A percentile compares a stretch with the other conserved stretches of the same genome.
phyloP scores from a whole-genome alignment of 2,797 vertebrate species.

The Sebastes glaucus region DNA sequence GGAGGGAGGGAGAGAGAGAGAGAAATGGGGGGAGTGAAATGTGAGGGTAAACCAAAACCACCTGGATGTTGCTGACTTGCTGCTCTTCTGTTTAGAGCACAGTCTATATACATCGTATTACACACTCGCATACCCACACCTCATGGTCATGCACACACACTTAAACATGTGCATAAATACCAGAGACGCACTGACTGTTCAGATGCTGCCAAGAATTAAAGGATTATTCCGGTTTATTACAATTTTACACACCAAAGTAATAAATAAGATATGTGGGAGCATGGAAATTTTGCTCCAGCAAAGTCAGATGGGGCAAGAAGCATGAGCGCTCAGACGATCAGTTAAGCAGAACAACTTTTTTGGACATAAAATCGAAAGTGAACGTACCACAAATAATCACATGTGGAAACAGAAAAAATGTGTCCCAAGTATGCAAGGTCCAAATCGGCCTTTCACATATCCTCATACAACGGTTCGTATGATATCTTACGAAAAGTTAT shows the following conservation, averaged over 20 bases:
- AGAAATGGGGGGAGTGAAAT: conserved; percentile 41
- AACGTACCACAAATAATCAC: background rate
- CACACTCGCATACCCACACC: conserved; percentile 19
- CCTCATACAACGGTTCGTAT: no score
- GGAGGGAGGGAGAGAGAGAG: conserved; percentile 2
- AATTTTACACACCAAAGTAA: background rate
- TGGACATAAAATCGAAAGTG: background rate
- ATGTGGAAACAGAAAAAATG: no score
- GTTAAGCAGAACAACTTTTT: background rate
- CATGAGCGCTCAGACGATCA: no score
- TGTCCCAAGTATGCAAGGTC: background rate
- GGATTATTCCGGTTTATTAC: background rate
- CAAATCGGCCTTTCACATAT: background rate
- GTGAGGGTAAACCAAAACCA: conserved; percentile 72
- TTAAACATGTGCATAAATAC: background rate
- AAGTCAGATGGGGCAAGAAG: background rate
- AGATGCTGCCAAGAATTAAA: background rate
- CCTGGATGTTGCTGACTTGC: conserved; percentile 77
- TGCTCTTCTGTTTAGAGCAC: conserved; percentile 62
- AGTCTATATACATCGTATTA: conserved; percentile 59
- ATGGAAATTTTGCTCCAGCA: background rate
- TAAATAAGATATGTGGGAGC: background rate
- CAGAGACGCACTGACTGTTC: conserved; percentile 1
- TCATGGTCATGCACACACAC: conserved; percentile 6
- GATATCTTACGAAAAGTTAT: no score